Conservation (phyloP, 2,113 vertebrate genomes). For the Microcebus jonahi region DNA sequence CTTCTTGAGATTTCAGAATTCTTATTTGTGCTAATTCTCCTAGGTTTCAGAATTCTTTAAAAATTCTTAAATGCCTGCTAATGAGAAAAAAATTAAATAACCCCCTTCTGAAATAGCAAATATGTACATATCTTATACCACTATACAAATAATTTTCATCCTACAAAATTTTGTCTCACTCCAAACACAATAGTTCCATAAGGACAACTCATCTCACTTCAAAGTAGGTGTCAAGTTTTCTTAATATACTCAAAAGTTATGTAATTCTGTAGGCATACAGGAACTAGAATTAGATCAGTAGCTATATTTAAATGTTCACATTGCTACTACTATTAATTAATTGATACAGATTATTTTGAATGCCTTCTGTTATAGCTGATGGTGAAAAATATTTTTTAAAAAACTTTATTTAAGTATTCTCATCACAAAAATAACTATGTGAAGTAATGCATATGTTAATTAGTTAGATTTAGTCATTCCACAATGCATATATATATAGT, state of each 20-base stretch:
- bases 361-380: neutral
- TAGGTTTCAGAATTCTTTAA: neutral
- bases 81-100: neutral
- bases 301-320: conserved; percentile 46
- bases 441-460: no score
- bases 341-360: conserved; percentile 18
- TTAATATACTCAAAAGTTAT: conserved; percentile 51
- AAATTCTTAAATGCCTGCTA: neutral
- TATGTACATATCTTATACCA: neutral
- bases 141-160: conserved; percentile 7
- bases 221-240: neutral
- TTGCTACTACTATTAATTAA: conserved; percentile 50
- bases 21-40: neutral
- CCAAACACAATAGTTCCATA: conserved; percentile 47
- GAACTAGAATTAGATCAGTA: conserved; percentile 5
- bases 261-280: conserved; percentile 26
- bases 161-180: conserved; percentile 37
- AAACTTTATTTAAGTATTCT: neutral
- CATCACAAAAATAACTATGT: neutral
- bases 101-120: neutral
- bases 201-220: neutral
- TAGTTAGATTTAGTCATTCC: neutral
- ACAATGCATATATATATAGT: no score
- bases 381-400: neutral
- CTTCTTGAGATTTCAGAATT: neutral